Evolutionary conservation across 2,113 vertebrate genomes (phyloP), one percentile per base, ranked within the genome.

Genomic region (Pyxicephalus adspersus): DNA sequence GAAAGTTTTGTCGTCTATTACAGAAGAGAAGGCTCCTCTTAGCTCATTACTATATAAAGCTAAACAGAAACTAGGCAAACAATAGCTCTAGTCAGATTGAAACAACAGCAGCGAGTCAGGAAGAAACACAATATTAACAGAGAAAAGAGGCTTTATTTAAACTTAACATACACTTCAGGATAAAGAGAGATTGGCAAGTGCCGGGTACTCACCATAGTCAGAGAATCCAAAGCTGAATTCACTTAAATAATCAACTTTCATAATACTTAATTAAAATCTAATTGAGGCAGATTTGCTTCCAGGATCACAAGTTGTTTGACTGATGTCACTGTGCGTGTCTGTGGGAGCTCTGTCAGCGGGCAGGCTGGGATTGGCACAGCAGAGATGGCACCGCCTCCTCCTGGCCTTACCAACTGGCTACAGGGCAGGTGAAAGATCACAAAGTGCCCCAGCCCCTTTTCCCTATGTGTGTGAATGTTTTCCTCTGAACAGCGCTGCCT

Each of bases 201-300:
- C 58, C 58, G 45, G 28, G 87, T 83, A 95, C 96, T 98, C 91
- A 98, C 96, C 96, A 97, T 98, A 95, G 96, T 97, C 96, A 96
- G 96, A 95, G 95, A 96, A 96, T 94, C 96, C 95, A 94, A 96
- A 95, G 95, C 96, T 95, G 95, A 95, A 97, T 96, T 95, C 95
- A 95, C 95, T 95, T 93, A 97, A 95, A 94, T 95, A 98, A 95
- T 96, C 96, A 96, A 97, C 96, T 98, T 98, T 98, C 96, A 98
- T 98, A 96, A 96, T 98, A 98, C 92, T 93, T 92, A 91, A 92
- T 92, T 90, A 91, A 90, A 89, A 87, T 90, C 90, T 90, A 91
- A 91, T 92, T 90, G 90, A 88, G 84, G 86, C 91, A 89, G 90
- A 89, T 87, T 74, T 87, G 89, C 92, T 89, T 90, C 88, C 87